Conservation (phyloP, 2,113 vertebrate species). For the Amia ocellicauda region DNA sequence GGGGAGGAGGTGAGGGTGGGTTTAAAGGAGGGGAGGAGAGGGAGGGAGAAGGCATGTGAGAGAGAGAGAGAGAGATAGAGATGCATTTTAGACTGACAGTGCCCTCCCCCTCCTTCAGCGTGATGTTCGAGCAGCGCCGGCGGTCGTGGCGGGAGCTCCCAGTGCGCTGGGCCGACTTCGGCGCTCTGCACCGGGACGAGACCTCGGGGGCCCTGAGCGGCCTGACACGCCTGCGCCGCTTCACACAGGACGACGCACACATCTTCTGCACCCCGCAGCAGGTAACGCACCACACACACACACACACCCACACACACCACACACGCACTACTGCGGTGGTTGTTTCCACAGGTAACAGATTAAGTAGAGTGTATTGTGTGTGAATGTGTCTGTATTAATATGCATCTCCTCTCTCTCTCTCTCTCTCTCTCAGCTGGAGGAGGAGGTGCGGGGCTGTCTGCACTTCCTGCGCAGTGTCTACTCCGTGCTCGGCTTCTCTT, state of each 20-base stretch:
- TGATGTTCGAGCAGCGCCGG: slow-evolving; percentile 85
- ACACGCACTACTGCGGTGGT: not conserved
- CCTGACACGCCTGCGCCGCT: slow-evolving; percentile 77
- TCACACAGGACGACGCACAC: slow-evolving; percentile 89
- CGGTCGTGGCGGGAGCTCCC: slow-evolving; percentile 91
- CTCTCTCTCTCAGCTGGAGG: slow-evolving; percentile 64
- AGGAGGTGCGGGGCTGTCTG: slow-evolving; percentile 79
- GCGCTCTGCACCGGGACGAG: slow-evolving; percentile 86
- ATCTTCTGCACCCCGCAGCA: slow-evolving; percentile 85
- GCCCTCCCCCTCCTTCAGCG: slow-evolving; percentile 50
- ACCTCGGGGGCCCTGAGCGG: slow-evolving; percentile 76
- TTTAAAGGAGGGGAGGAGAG: too few relatives aligned
- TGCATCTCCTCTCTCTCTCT: not conserved
- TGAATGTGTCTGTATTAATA: not conserved
- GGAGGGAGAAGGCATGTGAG: too few relatives aligned
- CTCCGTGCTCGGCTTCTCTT: slow-evolving; percentile 79
- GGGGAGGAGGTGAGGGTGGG: not conserved
- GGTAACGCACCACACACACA: slow-evolving; percentile 49
- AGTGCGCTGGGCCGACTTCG: slow-evolving; percentile 84
- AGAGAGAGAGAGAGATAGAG: too few relatives aligned
- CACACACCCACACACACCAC: not conserved
- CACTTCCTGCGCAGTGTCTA: slow-evolving; percentile 82
- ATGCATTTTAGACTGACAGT: too few relatives aligned
- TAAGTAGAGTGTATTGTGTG: slow-evolving; percentile 7
- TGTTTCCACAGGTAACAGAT: not conserved